phyloP scores from a whole-genome alignment of 2,113 vertebrate genomes.

The Sorex fumeus region DNA sequence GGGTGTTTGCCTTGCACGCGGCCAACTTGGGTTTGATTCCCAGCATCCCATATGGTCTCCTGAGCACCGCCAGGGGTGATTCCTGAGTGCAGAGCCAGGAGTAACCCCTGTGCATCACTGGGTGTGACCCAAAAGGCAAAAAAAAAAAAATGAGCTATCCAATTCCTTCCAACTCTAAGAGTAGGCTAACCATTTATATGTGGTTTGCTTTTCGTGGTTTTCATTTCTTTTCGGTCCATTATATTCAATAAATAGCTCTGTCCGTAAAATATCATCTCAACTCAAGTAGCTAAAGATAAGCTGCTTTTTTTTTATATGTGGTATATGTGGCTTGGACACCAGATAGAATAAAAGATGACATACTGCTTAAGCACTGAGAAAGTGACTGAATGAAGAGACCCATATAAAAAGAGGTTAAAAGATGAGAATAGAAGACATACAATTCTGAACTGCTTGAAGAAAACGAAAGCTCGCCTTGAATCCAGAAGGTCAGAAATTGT shows the following conservation, averaged over 20 bases:
- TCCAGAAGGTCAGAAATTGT: not conserved
- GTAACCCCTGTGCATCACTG: no score
- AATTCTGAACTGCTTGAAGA: conserved; percentile 8
- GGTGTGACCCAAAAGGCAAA: no score
- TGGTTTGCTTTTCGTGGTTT: no score
- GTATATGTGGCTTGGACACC: not conserved
- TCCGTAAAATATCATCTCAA: not conserved
- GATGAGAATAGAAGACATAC: not conserved
- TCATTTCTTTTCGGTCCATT: conserved; percentile 4
- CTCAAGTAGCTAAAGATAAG: not conserved
- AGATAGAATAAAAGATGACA: conserved; percentile 1
- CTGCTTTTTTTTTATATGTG: not conserved
- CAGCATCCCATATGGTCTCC: no score
- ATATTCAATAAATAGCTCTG: not conserved
- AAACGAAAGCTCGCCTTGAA: conserved; percentile 45
- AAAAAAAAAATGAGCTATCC: conserved; percentile 8
- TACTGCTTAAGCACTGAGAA: not conserved
- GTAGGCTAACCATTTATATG: not conserved
- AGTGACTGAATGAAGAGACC: not conserved
- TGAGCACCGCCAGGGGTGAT: no score
- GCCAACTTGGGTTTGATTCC: no score
- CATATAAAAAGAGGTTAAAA: conserved; percentile 27
- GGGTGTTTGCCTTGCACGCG: no score
- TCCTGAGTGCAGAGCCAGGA: no score
- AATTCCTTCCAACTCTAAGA: not conserved